Base-by-base conservation (phyloP, 2,888 invertebrate genomes). In the Cantharis rustica region DNA sequence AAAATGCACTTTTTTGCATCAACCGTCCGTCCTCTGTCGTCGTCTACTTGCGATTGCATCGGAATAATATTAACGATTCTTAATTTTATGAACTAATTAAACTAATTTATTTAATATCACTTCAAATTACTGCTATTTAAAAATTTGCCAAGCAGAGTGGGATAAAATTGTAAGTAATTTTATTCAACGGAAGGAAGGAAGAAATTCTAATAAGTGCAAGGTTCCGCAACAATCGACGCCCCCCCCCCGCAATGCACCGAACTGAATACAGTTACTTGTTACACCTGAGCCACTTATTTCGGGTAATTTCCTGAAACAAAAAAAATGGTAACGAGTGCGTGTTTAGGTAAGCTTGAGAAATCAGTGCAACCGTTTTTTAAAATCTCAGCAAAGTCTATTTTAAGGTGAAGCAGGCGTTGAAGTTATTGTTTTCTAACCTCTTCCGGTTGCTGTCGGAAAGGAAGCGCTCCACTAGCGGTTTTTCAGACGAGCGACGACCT, bases 381-480 rank as follows among this genome's bases (percentile, higher is more conserved):
- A 66, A 66, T 66, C 64, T 66, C 64, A 20, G 23, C 20, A 13
- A 16, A 66, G 15, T 66, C 64, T 66, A 13, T 66, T 64, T 66
- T 66, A n/a, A 17, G 20, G 64, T 66, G 64, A 66, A 66, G n/a
- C 20, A 23, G 64, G 64, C 64, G 64, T 66, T 20, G 64, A 17
- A 66, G 27, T 69, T 47, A 69, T 69, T 69, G 69, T 69, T 69
- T 47, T 69, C 4, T 17, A 69, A 69, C 69, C 69, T 31, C 69
- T 69, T 69, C 69, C 69, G 69, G 31, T 31, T 17, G n/a, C 69
- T 16, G 17, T 61, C 69, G 47, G 69, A 47, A 69, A 69, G 47
- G 31, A 69, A 69, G 69, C 69, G 10, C 27, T n/a, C 17, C 17
- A 15, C 31, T 47, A n/a, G 15, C 31, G n/a, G 69, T 15, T 69